These are phyloP conservation scores for Merops nubicus DNA, from an alignment of 2,113 vertebrate species.

Conservation along the genomic window DNA sequence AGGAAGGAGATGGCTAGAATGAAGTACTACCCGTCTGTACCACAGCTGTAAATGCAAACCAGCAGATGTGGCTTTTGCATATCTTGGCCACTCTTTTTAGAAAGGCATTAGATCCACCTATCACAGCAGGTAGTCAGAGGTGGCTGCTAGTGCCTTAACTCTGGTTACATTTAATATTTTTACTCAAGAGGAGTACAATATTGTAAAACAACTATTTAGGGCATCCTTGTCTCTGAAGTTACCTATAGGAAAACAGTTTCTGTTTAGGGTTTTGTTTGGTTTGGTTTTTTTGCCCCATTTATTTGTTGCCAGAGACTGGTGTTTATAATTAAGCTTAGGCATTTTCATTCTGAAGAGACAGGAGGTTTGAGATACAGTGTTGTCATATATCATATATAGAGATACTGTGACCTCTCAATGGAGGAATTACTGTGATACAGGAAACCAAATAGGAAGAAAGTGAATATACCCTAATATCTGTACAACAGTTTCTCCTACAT, in stretches of 20 bases:
- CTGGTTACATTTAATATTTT: background rate
- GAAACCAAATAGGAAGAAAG: background rate
- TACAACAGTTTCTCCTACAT: background rate
- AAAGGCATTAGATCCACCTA: background rate
- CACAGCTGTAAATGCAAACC: background rate
- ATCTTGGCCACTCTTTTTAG: background rate
- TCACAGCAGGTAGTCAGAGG: background rate
- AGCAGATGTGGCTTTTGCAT: background rate
- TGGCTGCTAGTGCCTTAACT: background rate
- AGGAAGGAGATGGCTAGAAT: background rate
- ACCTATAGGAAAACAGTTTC: background rate
- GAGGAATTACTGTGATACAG: background rate
- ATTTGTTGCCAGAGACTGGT: background rate
- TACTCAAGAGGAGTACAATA: background rate
- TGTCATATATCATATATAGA: background rate
- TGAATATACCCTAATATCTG: background rate
- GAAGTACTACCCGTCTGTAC: background rate
- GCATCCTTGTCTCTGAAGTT: background rate
- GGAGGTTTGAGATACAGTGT: background rate
- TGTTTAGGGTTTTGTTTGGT: background rate
- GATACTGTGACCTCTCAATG: background rate
- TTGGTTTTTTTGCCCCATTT: rapidly evolving
- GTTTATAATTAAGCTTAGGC: background rate
- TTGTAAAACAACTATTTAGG: background rate
- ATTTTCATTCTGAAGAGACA: background rate